Percentiles rank a stretch among this genome's conserved stretches.
Conservation (phyloP, 2,113 vertebrate genomes). For the Platanista minor region DNA sequence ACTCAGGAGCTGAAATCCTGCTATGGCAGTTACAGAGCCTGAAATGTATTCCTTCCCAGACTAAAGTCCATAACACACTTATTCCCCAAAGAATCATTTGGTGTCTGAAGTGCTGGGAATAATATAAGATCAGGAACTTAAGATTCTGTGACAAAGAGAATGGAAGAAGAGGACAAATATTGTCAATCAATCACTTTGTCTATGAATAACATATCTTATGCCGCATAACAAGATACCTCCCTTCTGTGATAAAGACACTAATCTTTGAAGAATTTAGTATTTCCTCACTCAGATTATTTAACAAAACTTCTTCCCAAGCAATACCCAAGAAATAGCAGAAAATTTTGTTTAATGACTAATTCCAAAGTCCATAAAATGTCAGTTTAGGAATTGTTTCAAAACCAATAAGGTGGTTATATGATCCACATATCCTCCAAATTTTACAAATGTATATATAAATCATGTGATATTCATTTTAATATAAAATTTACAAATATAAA, state of each 20-base stretch:
- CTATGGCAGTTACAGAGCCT: background rate
- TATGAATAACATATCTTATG: background rate
- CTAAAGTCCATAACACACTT: background rate
- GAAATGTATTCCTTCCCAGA: background rate
- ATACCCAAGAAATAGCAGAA: background rate
- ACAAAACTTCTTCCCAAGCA: background rate
- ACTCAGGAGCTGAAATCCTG: background rate
- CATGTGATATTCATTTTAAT: background rate
- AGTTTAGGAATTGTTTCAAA: background rate
- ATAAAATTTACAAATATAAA: slow-evolving; percentile 33
- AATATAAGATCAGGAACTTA: background rate
- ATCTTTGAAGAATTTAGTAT: background rate
- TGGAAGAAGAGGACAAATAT: background rate
- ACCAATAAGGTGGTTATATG: background rate
- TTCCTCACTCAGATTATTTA: background rate
- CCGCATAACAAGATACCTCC: background rate
- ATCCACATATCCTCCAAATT: background rate
- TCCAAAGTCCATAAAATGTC: background rate
- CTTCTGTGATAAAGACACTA: background rate
- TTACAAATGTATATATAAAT: background rate
- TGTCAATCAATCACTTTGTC: background rate
- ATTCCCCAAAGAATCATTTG: background rate
- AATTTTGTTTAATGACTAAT: background rate
- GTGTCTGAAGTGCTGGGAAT: background rate
- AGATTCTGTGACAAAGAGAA: background rate